Conservation (phyloP, 2,888 invertebrate genomes). For the Baccha elongata region DNA sequence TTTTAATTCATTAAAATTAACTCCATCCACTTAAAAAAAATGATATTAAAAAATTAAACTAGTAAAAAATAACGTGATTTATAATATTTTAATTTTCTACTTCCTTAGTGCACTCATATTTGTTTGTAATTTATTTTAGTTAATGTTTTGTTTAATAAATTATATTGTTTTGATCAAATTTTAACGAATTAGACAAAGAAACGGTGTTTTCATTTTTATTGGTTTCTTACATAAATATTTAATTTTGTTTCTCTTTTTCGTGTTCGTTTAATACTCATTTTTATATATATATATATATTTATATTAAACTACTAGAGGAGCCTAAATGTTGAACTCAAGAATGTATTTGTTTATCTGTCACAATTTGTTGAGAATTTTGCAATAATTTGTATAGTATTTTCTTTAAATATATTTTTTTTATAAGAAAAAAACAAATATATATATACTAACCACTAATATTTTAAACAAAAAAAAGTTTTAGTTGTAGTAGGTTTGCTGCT, state of each 20-base stretch:
- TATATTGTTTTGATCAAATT: conserved; percentile 30
- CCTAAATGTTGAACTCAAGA: conserved; percentile 75
- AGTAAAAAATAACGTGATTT: conserved; percentile 20
- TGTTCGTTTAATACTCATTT: background rate
- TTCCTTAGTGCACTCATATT: conserved; percentile 55
- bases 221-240: conserved; percentile 11
- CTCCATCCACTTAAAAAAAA: conserved; percentile 40
- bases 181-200: conserved; percentile 13
- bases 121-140: conserved; percentile 40
- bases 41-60: conserved; percentile 15
- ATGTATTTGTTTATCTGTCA: conserved; percentile 74
- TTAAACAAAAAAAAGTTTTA: conserved; percentile 56
- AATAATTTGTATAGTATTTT: conserved; percentile 55
- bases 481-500: conserved; percentile 73
- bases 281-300: background rate
- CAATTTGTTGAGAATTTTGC: conserved; percentile 71
- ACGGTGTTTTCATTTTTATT: conserved; percentile 49
- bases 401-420: conserved; percentile 36
- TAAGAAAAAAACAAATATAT: conserved; percentile 25
- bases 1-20: conserved; percentile 42
- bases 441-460: conserved; percentile 66
- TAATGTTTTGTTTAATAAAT: conserved; percentile 39
- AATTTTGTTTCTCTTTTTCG: background rate
- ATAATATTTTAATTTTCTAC: conserved; percentile 29
- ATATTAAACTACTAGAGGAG: conserved; percentile 70